phyloP scores from a whole-genome alignment of 2,113 vertebrate species.

The Antechinus stuartii region DNA sequence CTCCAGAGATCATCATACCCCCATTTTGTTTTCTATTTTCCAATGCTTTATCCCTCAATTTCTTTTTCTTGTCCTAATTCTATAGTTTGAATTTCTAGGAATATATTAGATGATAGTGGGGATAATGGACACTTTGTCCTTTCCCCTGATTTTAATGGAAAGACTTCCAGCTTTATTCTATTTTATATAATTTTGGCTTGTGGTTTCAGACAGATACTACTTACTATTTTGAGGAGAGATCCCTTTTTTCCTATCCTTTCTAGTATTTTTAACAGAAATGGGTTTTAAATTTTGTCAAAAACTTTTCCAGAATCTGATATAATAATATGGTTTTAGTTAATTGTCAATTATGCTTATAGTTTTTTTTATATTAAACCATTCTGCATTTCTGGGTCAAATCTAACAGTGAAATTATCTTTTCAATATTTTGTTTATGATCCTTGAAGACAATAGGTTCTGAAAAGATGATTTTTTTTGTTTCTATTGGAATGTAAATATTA shows the following conservation, averaged over 20 bases:
- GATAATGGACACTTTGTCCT: not conserved
- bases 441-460: not conserved
- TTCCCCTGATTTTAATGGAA: not conserved
- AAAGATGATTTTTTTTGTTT: not conserved
- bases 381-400: not conserved
- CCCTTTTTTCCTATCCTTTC: not conserved
- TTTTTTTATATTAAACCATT: not conserved
- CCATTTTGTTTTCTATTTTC: no score
- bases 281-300: not conserved
- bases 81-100: not conserved
- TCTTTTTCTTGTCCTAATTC: not conserved
- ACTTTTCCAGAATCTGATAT: not conserved
- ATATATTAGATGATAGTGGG: not conserved
- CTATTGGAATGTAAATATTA: not conserved
- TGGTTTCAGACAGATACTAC: not conserved
- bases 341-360: not conserved
- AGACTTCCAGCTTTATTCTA: not conserved
- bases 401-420: not conserved
- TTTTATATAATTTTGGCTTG: not conserved
- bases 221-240: not conserved
- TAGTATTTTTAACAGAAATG: not conserved
- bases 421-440: not conserved
- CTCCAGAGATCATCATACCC: no score
- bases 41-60: not conserved
- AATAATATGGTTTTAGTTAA: not conserved